Evolutionary conservation across 1,140 invertebrate species (phyloP), one percentile per base, ranked within the genome.

Genomic region (Chrysoperla carnea): DNA sequence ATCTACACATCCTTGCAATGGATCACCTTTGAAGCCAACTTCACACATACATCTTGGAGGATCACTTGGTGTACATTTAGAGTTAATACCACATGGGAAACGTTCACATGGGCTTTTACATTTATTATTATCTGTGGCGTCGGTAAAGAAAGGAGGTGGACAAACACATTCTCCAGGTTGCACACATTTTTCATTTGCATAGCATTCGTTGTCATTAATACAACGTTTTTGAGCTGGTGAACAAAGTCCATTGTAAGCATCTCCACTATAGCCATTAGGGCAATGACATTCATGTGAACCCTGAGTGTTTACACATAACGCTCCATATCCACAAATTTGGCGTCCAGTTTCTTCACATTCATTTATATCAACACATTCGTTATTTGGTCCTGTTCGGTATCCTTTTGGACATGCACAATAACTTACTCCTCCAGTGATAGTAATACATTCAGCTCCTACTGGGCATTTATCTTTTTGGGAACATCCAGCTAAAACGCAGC

Each of bases 61-160:
- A 66, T 91, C 85, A 42, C 76, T 84, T 6, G 87, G 84, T 5
- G 81, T 86, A 56, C 89, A 94, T 63, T 86, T 84, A 1, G 87
- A 81, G 60, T 93, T 93, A n/a, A 87, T 77, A 12, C 90, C 88
- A 55, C 91, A 95, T 2, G 80, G 75, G 57, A 83, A 89, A 40
- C 84, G 69, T 57, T 88, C 82, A 55, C 84, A 88, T 6, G 84
- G 85, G 70, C 79, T 90, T 64, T 88, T 90, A 59, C 87, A 91
- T 53, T 81, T 76, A 55, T 85, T 83, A 33, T 76, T 76, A 56
- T 88, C 81, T 23, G 70, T 62, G 11, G 75, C 70, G 58, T 90
- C 85, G 14, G 81, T 74, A 57, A 84, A 90, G 60, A 81, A 92
- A 1, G 86, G 88, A 13, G 85, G 84, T 17, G 82, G 84, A 58